Evolutionary conservation across 2,113 vertebrate genomes (phyloP).

Genomic region (Eira barbara): DNA sequence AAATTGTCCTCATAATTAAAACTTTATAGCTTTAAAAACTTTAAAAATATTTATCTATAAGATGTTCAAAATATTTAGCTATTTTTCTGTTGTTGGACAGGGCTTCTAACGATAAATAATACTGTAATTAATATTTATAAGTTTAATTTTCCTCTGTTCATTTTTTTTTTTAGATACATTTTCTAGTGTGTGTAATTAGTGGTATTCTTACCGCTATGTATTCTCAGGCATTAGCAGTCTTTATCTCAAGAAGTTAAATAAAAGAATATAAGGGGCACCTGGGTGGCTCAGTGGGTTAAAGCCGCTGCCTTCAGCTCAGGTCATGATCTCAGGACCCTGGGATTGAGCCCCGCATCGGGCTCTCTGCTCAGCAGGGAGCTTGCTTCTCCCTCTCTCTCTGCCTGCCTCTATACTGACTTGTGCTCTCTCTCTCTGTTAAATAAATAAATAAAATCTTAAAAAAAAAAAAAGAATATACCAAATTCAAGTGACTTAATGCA

Average conservation of each 20-base stretch:
- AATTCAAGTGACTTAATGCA: not conserved
- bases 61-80: not conserved
- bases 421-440: too few relatives aligned
- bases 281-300: too few relatives aligned
- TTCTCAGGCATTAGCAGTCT: not conserved
- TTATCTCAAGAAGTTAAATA: not conserved
- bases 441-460: too few relatives aligned
- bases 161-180: not conserved
- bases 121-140: not conserved
- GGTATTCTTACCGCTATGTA: not conserved
- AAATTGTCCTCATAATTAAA: conserved; percentile 7
- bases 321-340: too few relatives aligned
- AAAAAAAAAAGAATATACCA: not conserved
- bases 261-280: not conserved
- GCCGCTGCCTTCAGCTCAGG: too few relatives aligned
- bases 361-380: too few relatives aligned
- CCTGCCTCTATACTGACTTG: too few relatives aligned
- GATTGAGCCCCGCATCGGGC: too few relatives aligned
- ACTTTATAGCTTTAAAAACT: too few relatives aligned
- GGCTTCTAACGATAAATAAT: not conserved
- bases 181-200: not conserved
- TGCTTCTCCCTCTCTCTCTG: too few relatives aligned
- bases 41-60: conserved; percentile 11
- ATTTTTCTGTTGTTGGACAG: not conserved
- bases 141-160: conserved; percentile 2